Evolutionary conservation across 2,888 invertebrate genomes (phyloP).

Genomic region (Cheilosia vulpina): DNA sequence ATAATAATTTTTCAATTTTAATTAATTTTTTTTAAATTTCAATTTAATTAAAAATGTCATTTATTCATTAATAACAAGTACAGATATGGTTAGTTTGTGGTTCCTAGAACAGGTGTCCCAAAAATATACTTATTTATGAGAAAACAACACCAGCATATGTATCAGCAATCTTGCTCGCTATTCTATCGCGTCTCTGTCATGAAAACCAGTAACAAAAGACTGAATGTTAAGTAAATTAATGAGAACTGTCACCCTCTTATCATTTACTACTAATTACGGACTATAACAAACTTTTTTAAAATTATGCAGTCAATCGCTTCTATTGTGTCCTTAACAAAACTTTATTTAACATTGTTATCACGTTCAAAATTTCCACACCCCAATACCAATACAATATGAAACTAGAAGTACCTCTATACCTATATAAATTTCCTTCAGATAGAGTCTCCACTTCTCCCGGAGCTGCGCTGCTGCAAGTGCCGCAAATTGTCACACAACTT

Average conservation of each 20-base stretch:
- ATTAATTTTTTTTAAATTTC: too few relatives aligned
- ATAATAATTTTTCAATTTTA: too few relatives aligned
- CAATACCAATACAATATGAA: conserved; percentile 6
- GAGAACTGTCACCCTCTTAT: not conserved
- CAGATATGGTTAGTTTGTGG: too few relatives aligned
- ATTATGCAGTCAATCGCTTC: conserved; percentile 1
- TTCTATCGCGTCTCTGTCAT: too few relatives aligned
- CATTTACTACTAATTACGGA: not conserved
- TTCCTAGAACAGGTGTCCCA: too few relatives aligned
- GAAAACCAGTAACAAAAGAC: not conserved
- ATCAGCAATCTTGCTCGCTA: too few relatives aligned
- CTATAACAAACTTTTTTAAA: not conserved
- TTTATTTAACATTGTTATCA: conserved; percentile 29
- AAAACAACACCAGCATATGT: too few relatives aligned
- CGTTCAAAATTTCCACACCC: conserved; percentile 29
- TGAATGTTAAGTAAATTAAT: not conserved
- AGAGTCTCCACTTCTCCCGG: conserved; percentile 36
- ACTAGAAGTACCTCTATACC: conserved; percentile 8
- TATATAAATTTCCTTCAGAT: conserved; percentile 1
- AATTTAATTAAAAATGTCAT: too few relatives aligned
- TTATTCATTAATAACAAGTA: too few relatives aligned
- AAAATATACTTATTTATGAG: too few relatives aligned
- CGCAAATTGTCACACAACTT: conserved; percentile 51
- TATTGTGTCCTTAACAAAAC: conserved; percentile 19
- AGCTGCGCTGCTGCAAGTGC: conserved; percentile 42